These are phyloP conservation scores for Acropora tenuis DNA, from an alignment of 64 coral and sea anemone genomes.

Conservation along the genomic window DNA sequence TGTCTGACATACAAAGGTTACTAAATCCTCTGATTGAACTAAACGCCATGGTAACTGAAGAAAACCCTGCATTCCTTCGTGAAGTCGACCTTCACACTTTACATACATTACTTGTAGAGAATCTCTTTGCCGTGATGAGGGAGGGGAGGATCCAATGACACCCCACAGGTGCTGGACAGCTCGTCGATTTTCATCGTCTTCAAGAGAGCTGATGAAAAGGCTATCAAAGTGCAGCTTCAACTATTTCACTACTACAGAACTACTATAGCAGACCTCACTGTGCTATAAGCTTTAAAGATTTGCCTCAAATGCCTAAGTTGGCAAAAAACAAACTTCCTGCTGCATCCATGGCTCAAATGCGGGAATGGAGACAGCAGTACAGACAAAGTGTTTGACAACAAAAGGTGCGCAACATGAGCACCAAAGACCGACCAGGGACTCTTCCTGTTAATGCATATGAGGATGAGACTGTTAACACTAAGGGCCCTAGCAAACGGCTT, in stretches of 20 bases:
- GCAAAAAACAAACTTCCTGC: neutral
- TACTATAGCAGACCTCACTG: slow-evolving; percentile 29
- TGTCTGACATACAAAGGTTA: too few relatives aligned
- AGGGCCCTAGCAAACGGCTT: too few relatives aligned
- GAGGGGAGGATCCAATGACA: slow-evolving; percentile 47
- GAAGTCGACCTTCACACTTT: neutral
- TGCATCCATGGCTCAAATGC: slow-evolving; percentile 1
- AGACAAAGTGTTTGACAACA: slow-evolving; percentile 43
- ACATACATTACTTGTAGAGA: slow-evolving; percentile 43
- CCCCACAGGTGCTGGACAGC: slow-evolving; percentile 27
- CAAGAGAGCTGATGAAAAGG: slow-evolving; percentile 48
- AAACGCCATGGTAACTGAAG: too few relatives aligned
- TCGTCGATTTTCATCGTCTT: slow-evolving; percentile 2
- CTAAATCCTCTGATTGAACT: too few relatives aligned
- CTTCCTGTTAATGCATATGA: slow-evolving; percentile 57
- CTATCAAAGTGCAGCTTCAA: slow-evolving; percentile 30
- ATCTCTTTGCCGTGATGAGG: slow-evolving; percentile 58
- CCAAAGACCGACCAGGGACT: slow-evolving; percentile 57
- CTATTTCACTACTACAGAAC: slow-evolving; percentile 26
- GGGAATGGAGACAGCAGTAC: slow-evolving; percentile 43
- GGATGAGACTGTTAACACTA: neutral
- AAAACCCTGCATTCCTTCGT: too few relatives aligned
- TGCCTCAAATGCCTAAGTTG: slow-evolving; percentile 40
- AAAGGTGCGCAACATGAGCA: slow-evolving; percentile 66
- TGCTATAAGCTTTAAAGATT: slow-evolving; percentile 16